Conservation (phyloP, 2,113 vertebrate species). For the Marmota flaviventris region DNA sequence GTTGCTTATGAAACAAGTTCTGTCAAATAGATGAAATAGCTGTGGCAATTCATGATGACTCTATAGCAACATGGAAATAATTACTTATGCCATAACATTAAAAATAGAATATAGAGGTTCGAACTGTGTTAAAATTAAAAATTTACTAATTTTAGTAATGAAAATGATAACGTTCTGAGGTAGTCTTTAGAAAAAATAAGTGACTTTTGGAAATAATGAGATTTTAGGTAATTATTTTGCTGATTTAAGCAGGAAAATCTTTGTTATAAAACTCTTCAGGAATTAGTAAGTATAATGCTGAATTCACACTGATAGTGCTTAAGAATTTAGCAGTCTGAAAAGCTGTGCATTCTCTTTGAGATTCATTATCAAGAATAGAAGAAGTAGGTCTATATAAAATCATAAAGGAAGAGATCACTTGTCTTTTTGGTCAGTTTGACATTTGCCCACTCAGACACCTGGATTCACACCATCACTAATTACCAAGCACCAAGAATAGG, state of each 20-base stretch:
- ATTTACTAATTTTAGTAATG: neutral
- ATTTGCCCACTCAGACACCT: neutral
- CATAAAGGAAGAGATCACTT: neutral
- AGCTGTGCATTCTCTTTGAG: neutral
- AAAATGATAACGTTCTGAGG: neutral
- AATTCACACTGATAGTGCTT: neutral
- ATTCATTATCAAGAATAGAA: conserved; percentile 28
- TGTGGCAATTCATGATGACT: neutral
- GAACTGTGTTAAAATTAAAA: conserved; percentile 37
- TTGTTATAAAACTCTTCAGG: neutral
- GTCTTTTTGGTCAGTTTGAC: neutral
- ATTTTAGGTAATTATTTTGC: conserved; percentile 37
- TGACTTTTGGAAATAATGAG: neutral
- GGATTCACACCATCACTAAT: neutral
- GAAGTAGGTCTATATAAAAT: neutral
- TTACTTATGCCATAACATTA: neutral
- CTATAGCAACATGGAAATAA: neutral
- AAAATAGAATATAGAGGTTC: neutral
- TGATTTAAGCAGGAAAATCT: conserved; percentile 20
- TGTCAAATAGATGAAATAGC: neutral
- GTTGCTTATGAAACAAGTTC: neutral
- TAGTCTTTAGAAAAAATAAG: neutral
- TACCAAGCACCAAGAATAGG: neutral
- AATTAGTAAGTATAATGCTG: neutral
- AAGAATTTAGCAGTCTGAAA: neutral